Conservation (phyloP, 2,113 vertebrate species). For the Microtus pennsylvanicus region DNA sequence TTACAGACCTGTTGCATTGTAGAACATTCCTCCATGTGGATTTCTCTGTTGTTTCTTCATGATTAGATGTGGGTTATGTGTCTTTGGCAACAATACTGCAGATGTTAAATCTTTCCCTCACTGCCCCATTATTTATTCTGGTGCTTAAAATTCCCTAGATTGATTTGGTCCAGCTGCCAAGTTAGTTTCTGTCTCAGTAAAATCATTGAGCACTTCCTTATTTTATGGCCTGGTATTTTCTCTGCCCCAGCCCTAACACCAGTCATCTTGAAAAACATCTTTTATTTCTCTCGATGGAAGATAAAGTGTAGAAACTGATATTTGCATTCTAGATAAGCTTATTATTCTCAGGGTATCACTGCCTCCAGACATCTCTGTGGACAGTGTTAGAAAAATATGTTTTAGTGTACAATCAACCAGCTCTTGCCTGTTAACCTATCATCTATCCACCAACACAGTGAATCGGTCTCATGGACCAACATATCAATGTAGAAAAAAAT, state of each 20-base stretch:
- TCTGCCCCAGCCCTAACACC: neutral
- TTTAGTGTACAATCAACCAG: neutral
- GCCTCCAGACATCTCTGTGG: neutral
- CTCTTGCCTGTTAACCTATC: neutral
- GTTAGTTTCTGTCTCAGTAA: constrained; percentile 7
- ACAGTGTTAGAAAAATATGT: constrained; percentile 10
- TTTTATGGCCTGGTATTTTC: constrained; percentile 42
- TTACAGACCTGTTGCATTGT: neutral
- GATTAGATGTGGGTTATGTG: neutral
- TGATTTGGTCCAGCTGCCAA: constrained; percentile 26
- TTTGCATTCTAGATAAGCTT: neutral
- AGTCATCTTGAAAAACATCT: neutral
- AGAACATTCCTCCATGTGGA: neutral
- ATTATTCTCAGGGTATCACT: neutral
- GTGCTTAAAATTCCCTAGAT: constrained; percentile 55
- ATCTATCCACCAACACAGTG: neutral
- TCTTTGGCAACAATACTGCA: constrained; percentile 37
- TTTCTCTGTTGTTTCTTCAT: constrained; percentile 55
- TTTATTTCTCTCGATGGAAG: constrained; percentile 32
- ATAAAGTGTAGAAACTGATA: constrained; percentile 46
- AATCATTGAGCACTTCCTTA: constrained; percentile 40
- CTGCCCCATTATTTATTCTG: constrained; percentile 51
- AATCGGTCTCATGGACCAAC: neutral
- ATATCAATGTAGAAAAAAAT: neutral
- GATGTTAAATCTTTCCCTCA: constrained; percentile 33